Base-by-base conservation (phyloP, 1,140 invertebrate species). In the Plodia interpunctella region DNA sequence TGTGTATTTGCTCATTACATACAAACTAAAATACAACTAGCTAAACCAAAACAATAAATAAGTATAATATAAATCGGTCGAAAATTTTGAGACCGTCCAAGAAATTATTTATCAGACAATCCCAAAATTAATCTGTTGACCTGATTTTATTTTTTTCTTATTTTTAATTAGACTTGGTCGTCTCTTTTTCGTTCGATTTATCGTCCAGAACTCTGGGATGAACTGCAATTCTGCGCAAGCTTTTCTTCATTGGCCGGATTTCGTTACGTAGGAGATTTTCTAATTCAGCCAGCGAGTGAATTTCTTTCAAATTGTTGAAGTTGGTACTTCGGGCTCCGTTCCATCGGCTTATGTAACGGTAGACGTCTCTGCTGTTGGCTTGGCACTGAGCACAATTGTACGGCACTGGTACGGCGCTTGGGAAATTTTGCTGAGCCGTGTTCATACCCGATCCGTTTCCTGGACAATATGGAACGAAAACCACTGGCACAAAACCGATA, bases 381-480 rank as follows among this genome's bases (percentile, higher is more conserved):
- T 88, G 83, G 52, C 84, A 88, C 57, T 87, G 83, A 17, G 72
- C 78, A 32, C 84, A 88, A 51, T 85, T 87, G 56, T 87, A 88
- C 44, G 76, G 77, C 5, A 87, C 81, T 21, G 91, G 82, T n/a
- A 90, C 88, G 0, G 91, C 91, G 10, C 87, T 83, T 2, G 92
- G 92, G 76, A 92, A 92, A 55, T 90, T 91, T 44, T 90, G 82
- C 65, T 90, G 87, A 44, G 91, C 89, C 21, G 74, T 85, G 57
- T 90, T 75, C 63, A 87, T 83, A 32, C 89, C 80, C 4, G 75
- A 74, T 5, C 70, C 63, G 52, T 88, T 88, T 19, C 90, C 90
- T 0, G 91, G 91, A 68, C 92, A 93, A 66, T 90, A 91, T 0
- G 92, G 92, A 53, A 92, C 88, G 63, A 93, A 92, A 2, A 93